phyloP scores from a whole-genome alignment of 1,140 invertebrate species.

The Steinernema khuongi region DNA sequence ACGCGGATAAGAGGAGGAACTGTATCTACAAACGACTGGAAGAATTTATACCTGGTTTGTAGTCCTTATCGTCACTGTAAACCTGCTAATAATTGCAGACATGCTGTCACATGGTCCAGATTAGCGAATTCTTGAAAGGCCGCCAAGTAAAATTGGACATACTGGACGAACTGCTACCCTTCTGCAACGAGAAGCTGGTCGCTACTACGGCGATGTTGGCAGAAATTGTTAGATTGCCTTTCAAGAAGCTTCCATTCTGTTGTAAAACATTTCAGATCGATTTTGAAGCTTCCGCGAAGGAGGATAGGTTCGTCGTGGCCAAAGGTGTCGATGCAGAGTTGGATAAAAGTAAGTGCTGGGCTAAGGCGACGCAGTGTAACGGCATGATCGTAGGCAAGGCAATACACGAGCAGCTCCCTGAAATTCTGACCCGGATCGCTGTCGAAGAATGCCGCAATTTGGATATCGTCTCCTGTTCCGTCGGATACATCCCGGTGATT shows the following conservation, averaged over 20 bases:
- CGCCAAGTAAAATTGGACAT: conserved; percentile 39
- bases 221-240: conserved; percentile 21
- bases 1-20: conserved; percentile 40
- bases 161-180: conserved; percentile 34
- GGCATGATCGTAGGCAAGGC: conserved; percentile 44
- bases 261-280: conserved; percentile 44
- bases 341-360: conserved; percentile 40
- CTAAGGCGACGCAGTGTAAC: background rate
- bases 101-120: conserved; percentile 40
- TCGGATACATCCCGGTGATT: conserved; percentile 54
- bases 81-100: conserved; percentile 22
- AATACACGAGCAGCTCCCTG: conserved; percentile 39
- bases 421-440: conserved; percentile 48
- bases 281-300: conserved; percentile 43
- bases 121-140: conserved; percentile 34
- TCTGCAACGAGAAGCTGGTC: conserved; percentile 39
- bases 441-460: conserved; percentile 39
- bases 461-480: conserved; percentile 37
- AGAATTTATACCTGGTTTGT: conserved; percentile 42
- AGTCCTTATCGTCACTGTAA: background rate
- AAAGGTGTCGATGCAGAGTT: conserved; percentile 45
- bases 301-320: conserved; percentile 53
- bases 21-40: conserved; percentile 43
- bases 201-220: background rate
- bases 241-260: background rate